These are phyloP conservation scores for Globodera ellingtonae DNA, from an alignment of 1,140 invertebrate species.

Conservation along the genomic window DNA sequence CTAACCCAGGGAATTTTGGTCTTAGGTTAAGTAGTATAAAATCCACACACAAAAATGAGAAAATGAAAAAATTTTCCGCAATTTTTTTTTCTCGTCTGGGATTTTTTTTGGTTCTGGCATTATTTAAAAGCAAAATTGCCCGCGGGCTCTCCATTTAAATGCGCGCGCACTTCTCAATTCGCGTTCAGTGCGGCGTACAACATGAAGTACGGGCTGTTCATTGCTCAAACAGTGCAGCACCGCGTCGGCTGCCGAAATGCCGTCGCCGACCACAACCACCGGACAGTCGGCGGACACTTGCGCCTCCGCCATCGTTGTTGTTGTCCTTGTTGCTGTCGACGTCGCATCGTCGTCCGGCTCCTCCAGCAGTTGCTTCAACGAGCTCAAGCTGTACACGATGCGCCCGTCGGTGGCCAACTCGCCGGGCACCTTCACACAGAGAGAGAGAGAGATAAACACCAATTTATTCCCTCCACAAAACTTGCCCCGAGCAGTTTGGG, in stretches of 20 bases:
- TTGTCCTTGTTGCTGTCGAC: not conserved
- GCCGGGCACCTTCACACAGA: conserved; percentile 35
- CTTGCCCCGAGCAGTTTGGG: conserved; percentile 45
- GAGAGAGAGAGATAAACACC: no score
- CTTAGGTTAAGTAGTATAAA: no score
- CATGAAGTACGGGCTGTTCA: conserved; percentile 56
- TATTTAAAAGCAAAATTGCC: not conserved
- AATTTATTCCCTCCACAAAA: not conserved
- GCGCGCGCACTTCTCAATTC: conserved; percentile 51
- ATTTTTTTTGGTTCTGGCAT: no score
- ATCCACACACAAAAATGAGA: no score
- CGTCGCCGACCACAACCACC: conserved; percentile 59
- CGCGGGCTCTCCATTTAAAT: not conserved
- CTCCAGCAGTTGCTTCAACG: conserved; percentile 40
- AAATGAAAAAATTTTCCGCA: no score
- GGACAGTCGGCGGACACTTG: conserved; percentile 15
- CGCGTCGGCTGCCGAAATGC: conserved; percentile 61
- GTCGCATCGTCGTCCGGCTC: not conserved
- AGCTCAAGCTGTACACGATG: conserved; percentile 47
- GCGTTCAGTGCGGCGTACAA: conserved; percentile 54
- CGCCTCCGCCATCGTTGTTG: conserved; percentile 6
- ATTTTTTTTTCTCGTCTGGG: no score
- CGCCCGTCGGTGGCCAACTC: conserved; percentile 37
- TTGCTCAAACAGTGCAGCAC: conserved; percentile 52
- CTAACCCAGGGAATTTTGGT: no score